Base-by-base conservation (phyloP, 2,797 vertebrate genomes). In the Siniperca undulata region DNA sequence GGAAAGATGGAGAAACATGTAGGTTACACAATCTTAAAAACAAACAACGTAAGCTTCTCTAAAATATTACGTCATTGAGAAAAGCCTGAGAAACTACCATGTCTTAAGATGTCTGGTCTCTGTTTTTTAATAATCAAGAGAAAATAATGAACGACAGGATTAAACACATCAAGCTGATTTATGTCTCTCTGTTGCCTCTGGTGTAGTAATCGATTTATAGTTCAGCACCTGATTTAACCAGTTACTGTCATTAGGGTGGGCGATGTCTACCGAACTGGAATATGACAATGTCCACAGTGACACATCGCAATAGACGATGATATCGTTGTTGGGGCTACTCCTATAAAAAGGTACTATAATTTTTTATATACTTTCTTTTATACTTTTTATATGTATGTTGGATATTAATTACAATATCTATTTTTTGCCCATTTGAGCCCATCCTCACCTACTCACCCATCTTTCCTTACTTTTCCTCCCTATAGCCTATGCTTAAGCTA, bases 11-110 rank as follows among this genome's bases (percentile, higher is more conserved):
- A 64, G 17, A 16, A 61, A 59, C 2, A 52, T 36, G 40, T 20
- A 58, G n/a, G 3, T 55, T 73, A 55, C 20, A 1, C 11, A 61
- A 84, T 46, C 14, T 13, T 74, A 38, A 65, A 75, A 73, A 50
- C 7, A 9, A 53, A 50, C 7, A 2, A 52, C 10, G 48, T 3
- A n/a, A 59, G n/a, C 7, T n/a, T 70, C 20, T 61, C 27, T 22
- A 3, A 42, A 74, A 59, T 20, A 19, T 56, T 48, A 19, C 7
- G 65, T 20, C 12, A 42, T 27, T 27, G 27, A 27, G 27, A 27
- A 27, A 27, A 27, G 27, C 27, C 12, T 62, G 14, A 65, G 16
- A 66, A 70, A 52, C 14, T 17, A 5, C 27, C 4, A 27, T 12
- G 52, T 46, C 12, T 52, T 4, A 64, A 44, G 61, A 64, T 22